A percentile compares a stretch with the other conserved stretches of the same genome.
phyloP scores from a whole-genome alignment of 2,113 vertebrate species.

The Ivindomyrus marchei region DNA sequence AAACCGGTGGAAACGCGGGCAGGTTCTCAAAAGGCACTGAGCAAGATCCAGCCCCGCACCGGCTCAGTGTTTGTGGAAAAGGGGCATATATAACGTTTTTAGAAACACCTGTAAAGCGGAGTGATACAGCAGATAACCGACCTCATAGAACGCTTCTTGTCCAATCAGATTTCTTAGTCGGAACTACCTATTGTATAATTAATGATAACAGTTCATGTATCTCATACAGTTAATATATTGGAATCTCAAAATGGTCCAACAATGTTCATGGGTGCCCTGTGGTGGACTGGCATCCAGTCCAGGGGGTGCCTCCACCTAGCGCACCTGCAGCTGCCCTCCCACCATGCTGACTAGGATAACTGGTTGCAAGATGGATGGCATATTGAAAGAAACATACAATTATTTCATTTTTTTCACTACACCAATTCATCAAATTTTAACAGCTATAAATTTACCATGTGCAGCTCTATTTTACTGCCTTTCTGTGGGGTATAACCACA shows the following conservation, averaged over 20 bases:
- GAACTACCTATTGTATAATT: no score
- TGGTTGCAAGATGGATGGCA: not conserved
- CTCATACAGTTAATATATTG: not conserved
- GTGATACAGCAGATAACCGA: no score
- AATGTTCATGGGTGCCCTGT: not conserved
- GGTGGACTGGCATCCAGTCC: not conserved
- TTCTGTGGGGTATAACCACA: not conserved
- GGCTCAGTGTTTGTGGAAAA: no score
- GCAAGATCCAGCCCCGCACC: no score
- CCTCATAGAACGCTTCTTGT: no score
- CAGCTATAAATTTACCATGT: not conserved
- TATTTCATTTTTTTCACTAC: not conserved
- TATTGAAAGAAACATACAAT: not conserved
- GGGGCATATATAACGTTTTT: no score
- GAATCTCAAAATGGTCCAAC: not conserved
- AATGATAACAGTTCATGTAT: no score
- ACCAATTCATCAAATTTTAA: not conserved
- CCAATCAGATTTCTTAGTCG: no score
- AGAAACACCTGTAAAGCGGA: no score
- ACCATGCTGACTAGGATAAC: not conserved
- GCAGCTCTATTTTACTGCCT: not conserved
- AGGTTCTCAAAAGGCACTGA: no score
- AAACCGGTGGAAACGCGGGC: no score
- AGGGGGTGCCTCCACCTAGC: not conserved
- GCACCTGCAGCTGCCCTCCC: not conserved